Base-by-base conservation (phyloP, 2,888 invertebrate genomes). In the Emmelina monodactyla region DNA sequence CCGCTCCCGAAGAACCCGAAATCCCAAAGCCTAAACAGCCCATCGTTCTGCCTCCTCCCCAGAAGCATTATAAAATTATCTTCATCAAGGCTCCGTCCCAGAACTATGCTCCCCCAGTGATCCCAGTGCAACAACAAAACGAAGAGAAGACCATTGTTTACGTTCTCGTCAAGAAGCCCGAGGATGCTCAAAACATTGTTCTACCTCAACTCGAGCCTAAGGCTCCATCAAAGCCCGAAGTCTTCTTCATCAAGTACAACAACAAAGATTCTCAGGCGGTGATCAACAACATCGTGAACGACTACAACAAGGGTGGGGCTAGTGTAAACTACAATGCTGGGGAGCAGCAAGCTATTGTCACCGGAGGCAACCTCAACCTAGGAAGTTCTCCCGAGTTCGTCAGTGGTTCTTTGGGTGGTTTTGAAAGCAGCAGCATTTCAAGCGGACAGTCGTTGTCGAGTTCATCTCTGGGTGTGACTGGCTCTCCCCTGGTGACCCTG, bases 11-110 rank as follows among this genome's bases (percentile, higher is more conserved):
- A 53, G 78, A 79, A 28, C 71, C 69, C 4, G 83, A 83, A 51
- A 59, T 66, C 43, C 68, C 83, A 31, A 85, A 83, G 37, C 68
- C 78, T 35, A 82, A 85, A 45, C 82, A 85, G 10, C 83, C 86
- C 37, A 62, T 78, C 1, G 75, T 81, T 1, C 63, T 83, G 1
- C 84, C 86, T 3, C 83, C 87, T 19, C 80, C 88, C 13, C 88
- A 89, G 58, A 89, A 89, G 51, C 88, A 89, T 60, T 88, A 89
- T 81, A 89, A 89, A 59, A 88, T 90, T 49, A 88, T 90, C 61
- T 89, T 90, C 78, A 89, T 90, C 57, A 89, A 89, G 63, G 86
- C 89, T 7, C 89, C 89, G 32, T 80, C 84, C 22, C 81, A 84
- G 30, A 84, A 83, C 22, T 83, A 84, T 31, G 83, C 85, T 22